Evolutionary conservation across 2,797 vertebrate species (phyloP).

Genomic region (Clarias pachynema): DNA sequence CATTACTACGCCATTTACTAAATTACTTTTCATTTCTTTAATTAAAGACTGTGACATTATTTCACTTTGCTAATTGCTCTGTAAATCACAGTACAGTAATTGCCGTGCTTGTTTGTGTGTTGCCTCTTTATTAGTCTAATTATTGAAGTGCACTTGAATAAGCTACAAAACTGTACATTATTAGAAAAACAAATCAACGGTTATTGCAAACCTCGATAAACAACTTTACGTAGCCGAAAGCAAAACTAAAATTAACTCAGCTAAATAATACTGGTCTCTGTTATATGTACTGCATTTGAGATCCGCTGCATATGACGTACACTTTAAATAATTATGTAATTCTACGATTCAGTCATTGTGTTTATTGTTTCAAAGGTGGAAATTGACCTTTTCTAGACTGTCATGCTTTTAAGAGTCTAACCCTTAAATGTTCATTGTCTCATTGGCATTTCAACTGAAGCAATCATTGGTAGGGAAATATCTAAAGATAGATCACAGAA

Average conservation of each 20-base stretch:
- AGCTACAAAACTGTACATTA: background rate
- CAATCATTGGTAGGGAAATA: background rate
- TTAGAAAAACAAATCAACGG: background rate
- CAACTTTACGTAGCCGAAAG: background rate
- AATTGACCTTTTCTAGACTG: background rate
- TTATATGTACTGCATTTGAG: background rate
- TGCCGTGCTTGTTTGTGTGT: background rate
- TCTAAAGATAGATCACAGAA: background rate
- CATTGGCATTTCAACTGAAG: background rate
- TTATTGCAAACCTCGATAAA: background rate
- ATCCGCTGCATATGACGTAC: background rate
- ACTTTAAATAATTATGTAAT: background rate
- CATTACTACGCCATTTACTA: background rate
- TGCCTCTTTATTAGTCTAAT: background rate
- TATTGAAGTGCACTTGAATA: background rate
- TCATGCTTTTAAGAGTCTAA: background rate
- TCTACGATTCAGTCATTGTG: background rate
- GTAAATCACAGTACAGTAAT: conserved; percentile 12
- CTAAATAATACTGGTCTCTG: background rate
- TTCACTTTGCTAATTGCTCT: conserved; percentile 16
- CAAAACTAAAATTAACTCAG: background rate
- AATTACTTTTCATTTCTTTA: background rate
- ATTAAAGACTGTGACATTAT: conserved; percentile 1
- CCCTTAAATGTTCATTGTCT: background rate
- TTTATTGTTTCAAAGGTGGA: background rate